Conservation (phyloP, 2,113 vertebrate genomes). For the Ammodytes marinus region DNA sequence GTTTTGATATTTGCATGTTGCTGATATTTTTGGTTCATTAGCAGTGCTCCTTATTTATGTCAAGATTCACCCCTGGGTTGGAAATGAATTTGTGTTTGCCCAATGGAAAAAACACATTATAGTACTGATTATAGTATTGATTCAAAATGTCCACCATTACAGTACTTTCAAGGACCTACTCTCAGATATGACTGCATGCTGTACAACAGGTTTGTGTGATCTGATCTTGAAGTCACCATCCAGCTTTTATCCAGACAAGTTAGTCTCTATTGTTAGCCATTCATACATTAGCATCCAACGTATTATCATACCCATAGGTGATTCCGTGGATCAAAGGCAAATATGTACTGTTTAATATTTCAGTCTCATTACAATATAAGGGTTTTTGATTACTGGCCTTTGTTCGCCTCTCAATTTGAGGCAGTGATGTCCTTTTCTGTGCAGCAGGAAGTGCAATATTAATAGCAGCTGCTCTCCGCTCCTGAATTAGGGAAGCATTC, state of each 20-base stretch:
- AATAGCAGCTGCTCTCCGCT: slow-evolving; percentile 53
- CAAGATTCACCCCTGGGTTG: slow-evolving; percentile 32
- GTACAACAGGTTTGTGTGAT: slow-evolving; percentile 23
- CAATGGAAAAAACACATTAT: slow-evolving; percentile 12
- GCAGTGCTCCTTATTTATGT: slow-evolving; percentile 40
- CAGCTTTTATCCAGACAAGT: slow-evolving; percentile 46
- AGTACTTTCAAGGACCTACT: background rate
- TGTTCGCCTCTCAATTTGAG: slow-evolving; percentile 75
- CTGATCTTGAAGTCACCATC: slow-evolving; percentile 49
- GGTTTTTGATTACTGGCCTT: slow-evolving; percentile 79
- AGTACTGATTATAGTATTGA: slow-evolving; percentile 5
- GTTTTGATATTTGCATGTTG: slow-evolving; percentile 58
- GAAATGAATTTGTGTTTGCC: slow-evolving; percentile 48
- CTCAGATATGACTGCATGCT: slow-evolving; percentile 15
- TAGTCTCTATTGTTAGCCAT: slow-evolving; percentile 67
- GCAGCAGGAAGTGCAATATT: slow-evolving; percentile 75
- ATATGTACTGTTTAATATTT: slow-evolving; percentile 81
- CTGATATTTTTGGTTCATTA: slow-evolving; percentile 59
- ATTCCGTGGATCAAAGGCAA: slow-evolving; percentile 78
- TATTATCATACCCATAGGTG: slow-evolving; percentile 82
- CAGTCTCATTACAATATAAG: slow-evolving; percentile 76
- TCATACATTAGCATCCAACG: slow-evolving; percentile 74
- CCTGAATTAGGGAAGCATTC: slow-evolving; percentile 45
- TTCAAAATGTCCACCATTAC: slow-evolving; percentile 4
- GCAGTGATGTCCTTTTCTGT: slow-evolving; percentile 72